Base-by-base conservation (phyloP, 2,888 invertebrate species). In the Lepidocyrtoides sp. region DNA sequence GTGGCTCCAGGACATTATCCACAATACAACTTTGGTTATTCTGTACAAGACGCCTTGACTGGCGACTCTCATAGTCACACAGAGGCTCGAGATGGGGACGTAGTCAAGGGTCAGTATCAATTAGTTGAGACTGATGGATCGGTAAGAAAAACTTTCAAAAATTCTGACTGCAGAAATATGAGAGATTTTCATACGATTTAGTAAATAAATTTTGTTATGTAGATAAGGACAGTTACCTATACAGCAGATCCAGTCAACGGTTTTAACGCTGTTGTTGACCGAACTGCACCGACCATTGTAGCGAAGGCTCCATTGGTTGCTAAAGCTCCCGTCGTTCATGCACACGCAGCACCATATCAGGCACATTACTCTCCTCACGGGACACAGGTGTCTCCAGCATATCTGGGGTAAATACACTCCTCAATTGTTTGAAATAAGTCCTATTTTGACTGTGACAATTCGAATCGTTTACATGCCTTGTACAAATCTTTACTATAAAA, bases 61-160 rank as follows among this genome's bases (percentile, higher is more conserved):
- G 92, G 90, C 51, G 92, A 92, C 57, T 75, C 89, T 32, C 85
- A 91, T n/a, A 72, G 81, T 23, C 85, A 84, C 63, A 79, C 79
- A 20, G 91, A 92, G 66, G 12, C 89, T 41, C 86, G 93, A 4
- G 87, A 91, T 26, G 93, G 92, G 36, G 89, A 93, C 72, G 89
- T 83, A 5, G 93, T 93, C 69, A 84, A 89, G 57, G 93, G 93
- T 51, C 90, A 90, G 32, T 90, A 90, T 41, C 36, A 26, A 20
- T 69, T 90, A 14, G 85, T 90, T 7, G 90, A 90, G 66, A 77
- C 90, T 32, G 90, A 90, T 29, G 90, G 90, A 20, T 83, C 89
- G n/a, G n/a, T n/a, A n/a, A n/a, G n/a, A n/a, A n/a, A n/a, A n/a
- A n/a, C n/a, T n/a, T n/a, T n/a, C n/a, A n/a, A n/a, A n/a, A n/a